These are phyloP conservation scores for Eubasilissa regina DNA, from an alignment of 1,140 invertebrate genomes.

Conservation along the genomic window DNA sequence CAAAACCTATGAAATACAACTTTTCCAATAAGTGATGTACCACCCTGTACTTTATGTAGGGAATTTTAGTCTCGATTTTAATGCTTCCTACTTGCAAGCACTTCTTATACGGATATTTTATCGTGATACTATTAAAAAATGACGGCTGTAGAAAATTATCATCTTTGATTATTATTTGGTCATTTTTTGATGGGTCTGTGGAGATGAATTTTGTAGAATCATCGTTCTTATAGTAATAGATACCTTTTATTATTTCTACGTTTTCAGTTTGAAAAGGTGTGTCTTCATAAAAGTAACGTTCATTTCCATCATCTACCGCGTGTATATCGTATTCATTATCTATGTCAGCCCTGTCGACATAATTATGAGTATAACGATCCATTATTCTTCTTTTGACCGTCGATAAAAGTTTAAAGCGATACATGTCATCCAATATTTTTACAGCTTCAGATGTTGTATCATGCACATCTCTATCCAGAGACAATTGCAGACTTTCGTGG, in stretches of 20 bases:
- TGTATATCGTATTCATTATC: no score
- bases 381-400: no score
- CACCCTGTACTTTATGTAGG: not conserved
- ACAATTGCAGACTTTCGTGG: not conserved
- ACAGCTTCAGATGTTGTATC: not conserved
- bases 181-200: no score
- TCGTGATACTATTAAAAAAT: constrained; percentile 3
- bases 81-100: not conserved
- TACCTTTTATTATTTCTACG: not conserved
- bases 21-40: constrained; percentile 1
- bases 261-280: not conserved
- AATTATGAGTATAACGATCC: no score
- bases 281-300: not conserved
- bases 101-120: not conserved
- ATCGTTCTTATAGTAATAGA: not conserved
- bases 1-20: not conserved
- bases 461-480: not conserved
- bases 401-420: not conserved
- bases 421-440: not conserved
- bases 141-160: not conserved
- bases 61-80: not conserved
- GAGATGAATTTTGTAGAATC: not conserved
- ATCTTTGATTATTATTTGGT: no score
- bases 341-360: no score
- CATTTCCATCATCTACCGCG: not conserved